Evolutionary conservation across 2,113 vertebrate genomes (phyloP), one percentile per base, ranked within the genome.

Genomic region (Cardinalis cardinalis): DNA sequence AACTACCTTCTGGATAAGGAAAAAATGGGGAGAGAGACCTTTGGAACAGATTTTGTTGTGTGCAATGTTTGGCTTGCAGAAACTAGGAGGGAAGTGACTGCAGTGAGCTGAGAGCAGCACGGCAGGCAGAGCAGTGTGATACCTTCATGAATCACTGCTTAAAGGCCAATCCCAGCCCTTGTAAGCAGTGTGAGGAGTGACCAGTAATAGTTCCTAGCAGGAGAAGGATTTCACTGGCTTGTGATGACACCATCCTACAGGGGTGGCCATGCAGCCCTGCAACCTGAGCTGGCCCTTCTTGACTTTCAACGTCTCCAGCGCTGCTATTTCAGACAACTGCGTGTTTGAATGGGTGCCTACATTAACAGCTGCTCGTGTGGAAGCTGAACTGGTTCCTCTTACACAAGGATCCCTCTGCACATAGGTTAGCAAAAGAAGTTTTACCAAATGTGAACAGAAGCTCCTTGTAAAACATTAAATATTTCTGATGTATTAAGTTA

Each of bases 321-420:
- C 89, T 96, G 74, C 93, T 94, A 94, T 95, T 95, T 94, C 88
- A 80, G 95, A 92, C 82, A 58, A 83, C 89, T 73, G 89, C 88
- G 1, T 88, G 79, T 55, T 93, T 95, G 93, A 89, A 65, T 93
- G 77, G 29, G 82, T 93, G 94, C 94, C 94, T 91, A 12, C 85
- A 85, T 72, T 92, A 91, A 77, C 94, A 95, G 95, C 95, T 95
- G 95, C 85, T 91, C 82, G 1, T 75, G 59, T 65, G 82, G 84
- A 79, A 87, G 89, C 74, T 0, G 1, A 58, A 46, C 82, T 61
- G 64, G 81, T 80, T 89, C 64, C 40, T 85, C 66, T 66, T 55
- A 53, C 5, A 38, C 78, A 59, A 44, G 68, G 79, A 72, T 73
- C 66, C 59, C 76, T 79, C 63, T 83, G 84, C 71, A 29, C 55